phyloP scores from a whole-genome alignment of 1,140 invertebrate species.

The Aphelenchoides fujianensis region DNA sequence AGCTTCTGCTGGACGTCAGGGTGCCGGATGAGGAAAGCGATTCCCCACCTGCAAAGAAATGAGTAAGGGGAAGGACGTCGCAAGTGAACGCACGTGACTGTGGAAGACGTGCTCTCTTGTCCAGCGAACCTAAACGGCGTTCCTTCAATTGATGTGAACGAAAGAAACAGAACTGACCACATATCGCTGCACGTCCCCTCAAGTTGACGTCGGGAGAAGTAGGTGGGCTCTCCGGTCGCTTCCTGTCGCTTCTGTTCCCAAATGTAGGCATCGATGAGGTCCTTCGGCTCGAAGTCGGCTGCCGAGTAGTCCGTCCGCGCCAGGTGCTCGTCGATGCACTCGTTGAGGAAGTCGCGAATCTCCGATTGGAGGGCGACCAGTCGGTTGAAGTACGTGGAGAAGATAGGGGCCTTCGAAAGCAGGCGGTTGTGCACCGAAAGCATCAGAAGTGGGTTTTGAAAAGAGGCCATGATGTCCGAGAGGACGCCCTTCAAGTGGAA shows the following conservation, averaged over 20 bases:
- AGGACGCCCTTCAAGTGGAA: neutral
- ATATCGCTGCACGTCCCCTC: neutral
- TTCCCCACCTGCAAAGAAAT: slow-evolving; percentile 20
- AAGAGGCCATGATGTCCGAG: neutral
- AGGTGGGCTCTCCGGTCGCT: neutral
- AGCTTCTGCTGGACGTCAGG: slow-evolving; percentile 31
- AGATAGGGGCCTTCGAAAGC: neutral
- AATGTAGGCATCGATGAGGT: slow-evolving; percentile 22
- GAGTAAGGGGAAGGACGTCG: no score
- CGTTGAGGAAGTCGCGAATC: slow-evolving; percentile 13
- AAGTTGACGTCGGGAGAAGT: neutral
- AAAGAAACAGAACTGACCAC: neutral
- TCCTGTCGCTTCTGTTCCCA: slow-evolving; percentile 7
- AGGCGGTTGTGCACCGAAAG: neutral
- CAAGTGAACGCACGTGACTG: neutral
- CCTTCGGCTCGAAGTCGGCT: slow-evolving; percentile 7
- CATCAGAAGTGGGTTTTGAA: neutral
- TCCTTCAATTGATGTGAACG: neutral
- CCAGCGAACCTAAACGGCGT: slow-evolving; percentile 9
- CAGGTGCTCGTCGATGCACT: slow-evolving; percentile 28
- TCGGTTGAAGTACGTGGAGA: neutral
- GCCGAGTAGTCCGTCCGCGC: neutral
- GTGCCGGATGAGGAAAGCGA: slow-evolving; percentile 29
- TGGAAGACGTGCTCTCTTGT: slow-evolving; percentile 16
- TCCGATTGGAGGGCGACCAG: neutral